Percentiles rank a stretch among this genome's conserved stretches.
Conservation (phyloP, 1,140 invertebrate genomes). For the Drosophila pachea region DNA sequence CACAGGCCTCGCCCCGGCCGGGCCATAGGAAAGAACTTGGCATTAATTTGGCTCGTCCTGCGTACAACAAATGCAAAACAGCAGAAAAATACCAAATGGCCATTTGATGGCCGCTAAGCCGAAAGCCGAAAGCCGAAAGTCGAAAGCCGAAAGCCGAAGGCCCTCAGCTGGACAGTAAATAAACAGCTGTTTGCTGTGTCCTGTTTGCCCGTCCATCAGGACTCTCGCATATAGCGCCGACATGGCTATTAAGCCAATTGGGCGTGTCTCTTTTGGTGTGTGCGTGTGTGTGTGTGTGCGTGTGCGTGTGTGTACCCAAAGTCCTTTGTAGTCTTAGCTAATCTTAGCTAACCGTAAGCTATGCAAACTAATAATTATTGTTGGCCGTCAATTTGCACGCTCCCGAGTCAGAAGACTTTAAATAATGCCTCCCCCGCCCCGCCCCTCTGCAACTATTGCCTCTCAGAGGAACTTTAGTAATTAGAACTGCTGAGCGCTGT, state of each 20-base stretch:
- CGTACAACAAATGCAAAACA: slow-evolving; percentile 41
- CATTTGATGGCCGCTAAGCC: slow-evolving; percentile 58
- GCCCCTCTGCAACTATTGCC: too few relatives aligned
- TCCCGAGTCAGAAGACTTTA: too few relatives aligned
- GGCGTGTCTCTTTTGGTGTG: slow-evolving; percentile 30
- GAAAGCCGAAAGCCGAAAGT: slow-evolving; percentile 10
- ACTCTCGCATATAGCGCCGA: slow-evolving; percentile 37
- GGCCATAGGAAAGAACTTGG: slow-evolving; percentile 44
- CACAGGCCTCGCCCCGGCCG: neutral
- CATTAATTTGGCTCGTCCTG: slow-evolving; percentile 36
- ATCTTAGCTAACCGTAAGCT: slow-evolving; percentile 8
- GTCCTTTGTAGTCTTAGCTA: slow-evolving; percentile 1
- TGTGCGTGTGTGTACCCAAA: slow-evolving; percentile 9
- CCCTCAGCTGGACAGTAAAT: slow-evolving; percentile 32
- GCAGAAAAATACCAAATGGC: slow-evolving; percentile 15
- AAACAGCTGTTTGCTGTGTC: slow-evolving; percentile 50
- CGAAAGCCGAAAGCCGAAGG: neutral
- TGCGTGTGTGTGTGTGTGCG: too few relatives aligned
- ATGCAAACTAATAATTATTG: slow-evolving; percentile 40
- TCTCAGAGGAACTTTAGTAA: slow-evolving; percentile 64
- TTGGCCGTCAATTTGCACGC: neutral
- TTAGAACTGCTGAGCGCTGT: slow-evolving; percentile 56
- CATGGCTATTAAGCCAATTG: slow-evolving; percentile 66
- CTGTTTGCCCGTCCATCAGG: slow-evolving; percentile 38
- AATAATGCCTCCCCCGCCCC: too few relatives aligned